These are phyloP conservation scores for Spheniscus mendiculus DNA, from an alignment of 2,113 vertebrate species.

Conservation along the genomic window DNA sequence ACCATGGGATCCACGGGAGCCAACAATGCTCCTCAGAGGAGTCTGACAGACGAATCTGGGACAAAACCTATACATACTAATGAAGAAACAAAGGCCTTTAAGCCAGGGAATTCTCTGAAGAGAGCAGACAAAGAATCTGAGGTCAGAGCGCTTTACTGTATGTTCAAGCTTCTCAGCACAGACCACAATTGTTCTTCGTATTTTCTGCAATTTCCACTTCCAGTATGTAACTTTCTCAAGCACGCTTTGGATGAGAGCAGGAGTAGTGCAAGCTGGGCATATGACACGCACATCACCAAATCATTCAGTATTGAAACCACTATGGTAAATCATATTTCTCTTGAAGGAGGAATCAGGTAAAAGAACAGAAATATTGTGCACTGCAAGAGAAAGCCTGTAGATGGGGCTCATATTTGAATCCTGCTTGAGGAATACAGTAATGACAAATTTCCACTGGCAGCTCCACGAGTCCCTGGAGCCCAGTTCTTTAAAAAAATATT, in stretches of 20 bases:
- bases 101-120: neutral
- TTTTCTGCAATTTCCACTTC: neutral
- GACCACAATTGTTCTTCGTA: neutral
- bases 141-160: constrained; percentile 21
- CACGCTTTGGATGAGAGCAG: neutral
- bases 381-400: neutral
- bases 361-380: neutral
- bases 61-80: constrained; percentile 57
- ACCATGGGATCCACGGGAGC: neutral
- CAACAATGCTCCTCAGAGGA: constrained; percentile 45
- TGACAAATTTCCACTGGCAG: neutral
- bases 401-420: neutral
- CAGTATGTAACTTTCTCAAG: neutral
- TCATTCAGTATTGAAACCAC: neutral
- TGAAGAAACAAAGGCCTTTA: constrained; percentile 62
- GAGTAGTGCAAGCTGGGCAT: neutral
- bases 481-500: neutral
- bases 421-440: neutral
- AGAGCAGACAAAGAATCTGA: constrained; percentile 9
- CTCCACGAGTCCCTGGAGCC: neutral
- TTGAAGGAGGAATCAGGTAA: neutral
- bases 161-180: neutral
- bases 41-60: constrained; percentile 47
- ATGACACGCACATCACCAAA: rapidly evolving
- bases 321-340: neutral